Conservation (phyloP, 2,113 vertebrate species). For the Erythrocebus patas region DNA sequence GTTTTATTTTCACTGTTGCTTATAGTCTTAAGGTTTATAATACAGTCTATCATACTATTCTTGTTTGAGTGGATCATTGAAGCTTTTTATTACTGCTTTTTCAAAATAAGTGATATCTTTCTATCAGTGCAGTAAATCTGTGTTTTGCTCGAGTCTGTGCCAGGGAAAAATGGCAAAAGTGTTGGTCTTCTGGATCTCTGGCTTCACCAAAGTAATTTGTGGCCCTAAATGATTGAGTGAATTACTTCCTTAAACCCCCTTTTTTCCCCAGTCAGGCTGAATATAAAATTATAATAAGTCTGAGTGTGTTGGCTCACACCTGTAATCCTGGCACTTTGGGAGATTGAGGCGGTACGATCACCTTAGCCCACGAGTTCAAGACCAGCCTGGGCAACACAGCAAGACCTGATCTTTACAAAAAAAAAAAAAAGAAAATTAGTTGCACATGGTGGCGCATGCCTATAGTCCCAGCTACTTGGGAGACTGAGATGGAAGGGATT, state of each 20-base stretch:
- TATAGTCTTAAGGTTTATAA: neutral
- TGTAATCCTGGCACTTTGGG: too few relatives aligned
- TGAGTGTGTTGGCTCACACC: too few relatives aligned
- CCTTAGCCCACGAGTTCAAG: too few relatives aligned
- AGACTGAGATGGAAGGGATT: too few relatives aligned
- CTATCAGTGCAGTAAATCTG: neutral
- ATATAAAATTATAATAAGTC: neutral
- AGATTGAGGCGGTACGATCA: too few relatives aligned
- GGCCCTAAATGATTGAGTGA: neutral
- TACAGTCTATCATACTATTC: rapidly evolving
- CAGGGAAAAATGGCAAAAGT: neutral
- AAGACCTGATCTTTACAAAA: too few relatives aligned
- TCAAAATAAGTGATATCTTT: neutral
- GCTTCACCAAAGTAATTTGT: neutral
- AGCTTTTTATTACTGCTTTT: neutral
- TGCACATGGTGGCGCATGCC: too few relatives aligned
- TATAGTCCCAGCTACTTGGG: too few relatives aligned
- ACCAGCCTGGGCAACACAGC: too few relatives aligned
- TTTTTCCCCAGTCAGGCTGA: neutral
- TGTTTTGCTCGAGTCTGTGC: neutral
- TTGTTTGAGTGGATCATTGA: neutral
- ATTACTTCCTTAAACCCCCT: neutral
- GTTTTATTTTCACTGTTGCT: neutral
- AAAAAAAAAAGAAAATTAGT: too few relatives aligned
- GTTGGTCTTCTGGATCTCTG: neutral